phyloP scores from a whole-genome alignment of 2,113 vertebrate genomes.

The Haplotaxodon microlepis region DNA sequence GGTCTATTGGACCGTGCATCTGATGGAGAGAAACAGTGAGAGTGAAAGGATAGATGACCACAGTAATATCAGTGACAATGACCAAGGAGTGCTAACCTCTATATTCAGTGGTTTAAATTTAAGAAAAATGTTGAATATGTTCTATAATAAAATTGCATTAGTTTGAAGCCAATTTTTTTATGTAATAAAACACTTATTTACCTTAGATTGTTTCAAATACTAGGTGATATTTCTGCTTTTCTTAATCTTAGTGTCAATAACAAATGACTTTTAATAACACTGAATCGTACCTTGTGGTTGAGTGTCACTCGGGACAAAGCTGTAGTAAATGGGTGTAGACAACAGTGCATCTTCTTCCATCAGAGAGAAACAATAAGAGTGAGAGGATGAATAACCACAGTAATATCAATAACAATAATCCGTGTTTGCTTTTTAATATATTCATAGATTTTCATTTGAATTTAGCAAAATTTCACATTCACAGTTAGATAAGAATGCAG shows the following conservation, averaged over 20 bases:
- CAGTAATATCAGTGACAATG: neutral
- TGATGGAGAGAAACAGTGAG: neutral
- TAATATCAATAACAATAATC: neutral
- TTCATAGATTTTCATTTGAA: rapidly evolving
- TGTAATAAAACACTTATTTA: neutral
- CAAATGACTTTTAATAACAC: neutral
- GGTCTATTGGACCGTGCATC: rapidly evolving
- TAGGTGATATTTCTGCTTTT: neutral
- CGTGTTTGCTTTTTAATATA: neutral
- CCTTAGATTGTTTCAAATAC: neutral
- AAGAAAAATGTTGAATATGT: neutral
- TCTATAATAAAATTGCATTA: rapidly evolving
- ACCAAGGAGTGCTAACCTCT: neutral
- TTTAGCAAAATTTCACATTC: neutral
- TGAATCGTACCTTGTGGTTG: neutral
- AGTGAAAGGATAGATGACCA: rapidly evolving
- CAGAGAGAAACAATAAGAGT: rapidly evolving
- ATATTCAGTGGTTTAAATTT: neutral
- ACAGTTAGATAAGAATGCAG: neutral
- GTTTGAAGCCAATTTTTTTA: rapidly evolving
- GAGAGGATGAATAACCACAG: neutral
- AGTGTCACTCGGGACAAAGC: neutral
- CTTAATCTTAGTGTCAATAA: rapidly evolving
- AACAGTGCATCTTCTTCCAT: neutral
- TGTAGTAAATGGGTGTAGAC: neutral